Evolutionary conservation across 2,888 invertebrate genomes (phyloP).

Genomic region (Acanthosepion lycidas): DNA sequence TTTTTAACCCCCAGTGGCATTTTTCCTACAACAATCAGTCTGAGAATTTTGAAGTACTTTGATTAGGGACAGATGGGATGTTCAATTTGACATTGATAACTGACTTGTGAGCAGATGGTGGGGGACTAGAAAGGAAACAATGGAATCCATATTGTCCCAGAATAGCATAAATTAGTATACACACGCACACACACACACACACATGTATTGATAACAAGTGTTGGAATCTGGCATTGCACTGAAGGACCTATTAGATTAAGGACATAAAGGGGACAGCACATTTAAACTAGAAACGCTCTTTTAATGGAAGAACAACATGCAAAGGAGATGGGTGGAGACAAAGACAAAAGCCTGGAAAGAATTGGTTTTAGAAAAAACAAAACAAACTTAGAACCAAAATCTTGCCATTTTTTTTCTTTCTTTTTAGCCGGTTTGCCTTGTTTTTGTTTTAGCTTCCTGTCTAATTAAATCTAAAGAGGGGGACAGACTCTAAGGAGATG

Average conservation of each 20-base stretch:
- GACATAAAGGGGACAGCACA: background rate
- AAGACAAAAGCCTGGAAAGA: background rate
- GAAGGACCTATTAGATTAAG: background rate
- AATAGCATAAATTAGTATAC: background rate
- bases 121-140: background rate
- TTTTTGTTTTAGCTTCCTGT: background rate
- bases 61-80: constrained; percentile 15
- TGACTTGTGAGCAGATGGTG: background rate
- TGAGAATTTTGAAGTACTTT: background rate
- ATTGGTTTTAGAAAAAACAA: background rate
- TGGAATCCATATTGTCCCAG: background rate
- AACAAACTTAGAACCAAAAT: background rate
- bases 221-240: background rate
- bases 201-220: background rate
- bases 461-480: background rate
- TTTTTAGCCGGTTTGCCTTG: background rate
- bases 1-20: too few relatives aligned
- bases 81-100: background rate
- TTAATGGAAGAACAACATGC: constrained; percentile 22
- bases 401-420: background rate
- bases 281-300: background rate
- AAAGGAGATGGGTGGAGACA: background rate
- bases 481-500: background rate
- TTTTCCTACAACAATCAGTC: background rate
- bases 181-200: background rate